Base-by-base conservation (phyloP, 1,140 invertebrate species). In the Ips nitidus region DNA sequence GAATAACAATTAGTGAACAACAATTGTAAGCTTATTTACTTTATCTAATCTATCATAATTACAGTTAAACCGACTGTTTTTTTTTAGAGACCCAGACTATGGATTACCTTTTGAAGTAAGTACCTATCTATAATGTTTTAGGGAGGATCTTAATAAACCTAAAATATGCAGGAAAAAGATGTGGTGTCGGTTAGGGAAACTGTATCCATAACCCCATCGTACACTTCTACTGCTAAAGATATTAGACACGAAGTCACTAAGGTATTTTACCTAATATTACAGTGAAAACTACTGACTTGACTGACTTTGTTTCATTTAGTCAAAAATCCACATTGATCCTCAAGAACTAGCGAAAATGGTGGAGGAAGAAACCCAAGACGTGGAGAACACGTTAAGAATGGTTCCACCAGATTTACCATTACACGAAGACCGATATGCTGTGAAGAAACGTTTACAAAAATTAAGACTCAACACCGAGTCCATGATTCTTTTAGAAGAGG, bases 311-410 rank as follows among this genome's bases (percentile, higher is more conserved):
- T 22, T 22, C 2, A 36, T 42, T 3, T 3, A 71, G 64, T 59
- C 66, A 39, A 68, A 50, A 59, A 36, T 68, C n/a, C 65, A 71
- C 3, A 70, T 74, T 37, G 52, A 66, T 41, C 67, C 69, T 3
- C 52, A 41, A 1, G 66, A 74, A 56, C 42, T 76, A 6, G 66
- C 72, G 6, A 47, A 56, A 60, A 45, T 76, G n/a, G 74, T 76
- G 1, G 66, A 71, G 7, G 75, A 75, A 61, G 76, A 77, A 62
- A 76, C 39, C 36, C 72, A 76, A 63, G 75, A 75, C 56, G 72
- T 77, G n/a, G 73, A 76, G 41, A 73, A 75, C 50, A 76, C 74
- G 0, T 55, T 75, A 22, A 73, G 73, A 60, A 72, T 76, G 61
- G 66, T 67, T 3, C 71, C 75, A n/a, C 76, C 75, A 1, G 71